phyloP scores from a whole-genome alignment of 1,140 invertebrate genomes.

The Onthophagus taurus region DNA sequence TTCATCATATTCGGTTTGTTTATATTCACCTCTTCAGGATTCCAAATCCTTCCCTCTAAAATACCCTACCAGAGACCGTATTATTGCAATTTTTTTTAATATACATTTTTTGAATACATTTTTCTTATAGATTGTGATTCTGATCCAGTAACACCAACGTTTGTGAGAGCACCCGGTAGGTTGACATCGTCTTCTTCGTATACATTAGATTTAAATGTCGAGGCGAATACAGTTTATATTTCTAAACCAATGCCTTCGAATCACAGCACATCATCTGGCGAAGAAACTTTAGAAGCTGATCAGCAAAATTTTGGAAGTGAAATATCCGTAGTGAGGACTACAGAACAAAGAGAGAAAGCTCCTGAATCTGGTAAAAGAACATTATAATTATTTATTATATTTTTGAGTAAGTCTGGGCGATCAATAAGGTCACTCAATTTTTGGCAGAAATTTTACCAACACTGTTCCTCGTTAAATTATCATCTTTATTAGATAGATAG shows the following conservation, averaged over 20 bases:
- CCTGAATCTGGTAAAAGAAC: conserved; percentile 37
- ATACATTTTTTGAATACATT: conserved; percentile 6
- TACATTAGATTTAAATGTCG: conserved; percentile 55
- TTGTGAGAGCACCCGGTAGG: conserved; percentile 27
- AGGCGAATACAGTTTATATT: conserved; percentile 52
- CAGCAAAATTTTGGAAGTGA: conserved; percentile 17
- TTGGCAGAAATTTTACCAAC: too few relatives aligned
- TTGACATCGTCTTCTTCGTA: conserved; percentile 54
- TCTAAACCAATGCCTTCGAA: conserved; percentile 40
- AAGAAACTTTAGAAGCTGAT: conserved; percentile 7
- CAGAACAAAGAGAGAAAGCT: conserved; percentile 32
- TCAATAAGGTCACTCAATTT: too few relatives aligned
- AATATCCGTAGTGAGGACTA: conserved; percentile 26
- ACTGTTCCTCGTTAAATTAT: too few relatives aligned
- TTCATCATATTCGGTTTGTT: too few relatives aligned
- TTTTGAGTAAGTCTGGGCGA: too few relatives aligned
- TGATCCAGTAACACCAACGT: conserved; percentile 37
- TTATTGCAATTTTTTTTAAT: too few relatives aligned
- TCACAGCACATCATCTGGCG: conserved; percentile 17
- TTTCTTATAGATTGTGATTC: conserved; percentile 44
- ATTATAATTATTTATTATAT: neutral
- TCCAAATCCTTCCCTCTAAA: too few relatives aligned
- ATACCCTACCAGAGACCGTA: too few relatives aligned
- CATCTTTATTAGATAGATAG: too few relatives aligned
- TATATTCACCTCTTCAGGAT: too few relatives aligned